phyloP scores from a whole-genome alignment of 2,113 vertebrate species.

The Proteles cristata region DNA sequence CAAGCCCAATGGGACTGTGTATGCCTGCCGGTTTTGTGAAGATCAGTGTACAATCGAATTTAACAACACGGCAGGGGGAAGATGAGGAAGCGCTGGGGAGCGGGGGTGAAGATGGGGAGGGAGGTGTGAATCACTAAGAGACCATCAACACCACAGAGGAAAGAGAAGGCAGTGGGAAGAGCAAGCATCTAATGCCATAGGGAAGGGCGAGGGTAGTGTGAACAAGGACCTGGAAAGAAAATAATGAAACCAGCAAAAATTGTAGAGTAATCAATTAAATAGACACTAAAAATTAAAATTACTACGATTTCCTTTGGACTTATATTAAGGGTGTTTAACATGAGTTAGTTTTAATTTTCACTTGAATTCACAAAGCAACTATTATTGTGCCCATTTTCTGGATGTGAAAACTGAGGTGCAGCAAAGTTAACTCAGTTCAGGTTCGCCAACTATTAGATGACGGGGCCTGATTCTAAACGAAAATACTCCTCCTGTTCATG shows the following conservation, averaged over 20 bases:
- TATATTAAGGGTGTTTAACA: fast-evolving
- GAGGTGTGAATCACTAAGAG: not conserved
- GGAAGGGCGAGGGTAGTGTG: not conserved
- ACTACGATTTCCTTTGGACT: not conserved
- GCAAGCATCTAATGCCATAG: not conserved
- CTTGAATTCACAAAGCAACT: not conserved
- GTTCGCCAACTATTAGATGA: not conserved
- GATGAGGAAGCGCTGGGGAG: not conserved
- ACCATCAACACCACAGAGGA: not conserved
- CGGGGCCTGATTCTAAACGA: fast-evolving
- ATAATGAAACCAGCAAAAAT: not conserved
- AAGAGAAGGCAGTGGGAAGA: not conserved
- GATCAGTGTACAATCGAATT: not conserved
- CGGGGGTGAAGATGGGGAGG: not conserved
- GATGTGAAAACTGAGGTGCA: not conserved
- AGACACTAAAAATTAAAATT: not conserved
- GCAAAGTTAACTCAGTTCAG: not conserved
- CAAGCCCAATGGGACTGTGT: not conserved
- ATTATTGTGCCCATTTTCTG: not conserved
- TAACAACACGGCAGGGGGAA: not conserved
- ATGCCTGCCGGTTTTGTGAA: not conserved
- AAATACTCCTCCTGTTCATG: fast-evolving
- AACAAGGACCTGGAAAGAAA: not conserved
- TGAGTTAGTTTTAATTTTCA: not conserved
- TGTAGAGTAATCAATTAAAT: not conserved